Evolutionary conservation across 2,113 vertebrate genomes (phyloP).

Genomic region (Balaeniceps rex): DNA sequence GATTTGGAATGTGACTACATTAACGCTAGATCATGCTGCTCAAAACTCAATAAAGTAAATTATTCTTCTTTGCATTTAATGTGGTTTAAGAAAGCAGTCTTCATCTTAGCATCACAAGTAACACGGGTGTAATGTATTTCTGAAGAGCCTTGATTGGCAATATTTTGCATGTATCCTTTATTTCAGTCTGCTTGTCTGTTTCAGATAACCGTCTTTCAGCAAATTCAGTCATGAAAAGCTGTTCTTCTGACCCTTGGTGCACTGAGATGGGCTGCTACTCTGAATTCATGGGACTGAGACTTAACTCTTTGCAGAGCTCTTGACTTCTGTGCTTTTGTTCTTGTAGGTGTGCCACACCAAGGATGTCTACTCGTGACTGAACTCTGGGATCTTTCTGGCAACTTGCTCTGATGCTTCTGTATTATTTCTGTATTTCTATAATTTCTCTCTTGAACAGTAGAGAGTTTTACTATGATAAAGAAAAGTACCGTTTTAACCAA

Average conservation of each 20-base stretch:
- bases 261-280: neutral
- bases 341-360: neutral
- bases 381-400: neutral
- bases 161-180: neutral
- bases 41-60: conserved; percentile 96
- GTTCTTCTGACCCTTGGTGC: neutral
- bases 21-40: conserved; percentile 95
- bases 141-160: neutral
- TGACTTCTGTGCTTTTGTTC: neutral
- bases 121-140: neutral
- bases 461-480: neutral
- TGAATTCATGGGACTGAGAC: neutral
- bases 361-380: neutral
- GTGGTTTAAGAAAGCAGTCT: neutral
- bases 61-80: neutral
- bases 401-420: neutral
- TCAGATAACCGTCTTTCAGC: neutral
- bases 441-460: neutral
- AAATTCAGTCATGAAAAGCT: neutral
- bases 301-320: neutral
- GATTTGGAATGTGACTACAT: conserved; percentile 99
- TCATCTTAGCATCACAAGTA: neutral
- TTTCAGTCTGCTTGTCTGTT: neutral
- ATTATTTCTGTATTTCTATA: too few relatives aligned
- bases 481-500: neutral